Evolutionary conservation across 2,888 invertebrate genomes (phyloP), one percentile per base, ranked within the genome.

Genomic region (Steinernema carpocapsae): DNA sequence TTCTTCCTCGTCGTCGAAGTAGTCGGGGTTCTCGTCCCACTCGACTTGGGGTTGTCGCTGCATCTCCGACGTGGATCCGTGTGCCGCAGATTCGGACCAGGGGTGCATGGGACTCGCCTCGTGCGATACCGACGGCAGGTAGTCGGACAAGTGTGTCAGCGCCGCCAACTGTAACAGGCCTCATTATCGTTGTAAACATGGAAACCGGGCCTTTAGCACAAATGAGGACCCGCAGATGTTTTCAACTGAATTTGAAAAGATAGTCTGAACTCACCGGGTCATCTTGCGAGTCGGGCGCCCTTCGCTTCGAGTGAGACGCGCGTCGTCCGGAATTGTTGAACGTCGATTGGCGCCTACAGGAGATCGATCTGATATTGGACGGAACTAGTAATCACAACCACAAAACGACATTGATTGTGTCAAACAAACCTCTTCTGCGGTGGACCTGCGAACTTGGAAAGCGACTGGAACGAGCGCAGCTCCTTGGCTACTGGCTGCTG

Each of bases 391-490:
- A 70, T 12, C 72, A 32, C 51, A 29, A 45, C 45, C 48, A 76
- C 17, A 24, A 24, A 3, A 22, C 46, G 64, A 45, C 26, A 32
- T 48, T 17, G 10, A 51, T 19, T 64, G 42, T 46, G 70, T n/a
- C 46, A 72, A 74, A 74, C 70, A 56, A 45, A 83, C 83, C 83
- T 76, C 42, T 82, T 82, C 72, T 81, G 82, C 32, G 6, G 26
- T 14, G 64, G 64, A 46, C 52, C 80, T 29, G 85, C 77, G 79
- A 84, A 86, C 74, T 81, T 84, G 52, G 86, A 85, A 72, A 87
- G 81, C 48, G 85, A 83, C 78, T 86, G 85, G 81, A 87, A 87
- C 76, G 86, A 86, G 75, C 87, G 86, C 52, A 87, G 82, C 80
- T 87, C 86, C 71, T 81, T 79, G 64, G 84, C 82, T 70, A 87